These are phyloP conservation scores for Poeciliopsis occidentalis DNA, from an alignment of 2,113 vertebrate genomes.

Conservation along the genomic window DNA sequence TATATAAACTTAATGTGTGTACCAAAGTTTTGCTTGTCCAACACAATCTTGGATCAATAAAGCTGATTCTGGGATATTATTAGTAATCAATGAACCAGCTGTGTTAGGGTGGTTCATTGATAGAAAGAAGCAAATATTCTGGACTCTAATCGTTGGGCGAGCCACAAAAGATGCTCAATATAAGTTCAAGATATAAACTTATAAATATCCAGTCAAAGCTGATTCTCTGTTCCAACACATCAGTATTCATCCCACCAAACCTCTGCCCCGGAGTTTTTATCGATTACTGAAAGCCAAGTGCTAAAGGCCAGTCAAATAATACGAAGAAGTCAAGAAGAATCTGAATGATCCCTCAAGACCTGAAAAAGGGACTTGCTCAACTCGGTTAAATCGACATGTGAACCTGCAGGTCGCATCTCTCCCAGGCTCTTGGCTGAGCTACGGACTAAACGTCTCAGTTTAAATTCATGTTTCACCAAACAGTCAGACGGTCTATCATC, in stretches of 20 bases:
- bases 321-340: constrained; percentile 57
- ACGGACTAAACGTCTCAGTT: constrained; percentile 34
- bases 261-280: constrained; percentile 50
- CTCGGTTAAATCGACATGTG: constrained; percentile 30
- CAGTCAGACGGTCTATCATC: constrained; percentile 5
- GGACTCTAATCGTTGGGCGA: constrained; percentile 32
- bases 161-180: constrained; percentile 46
- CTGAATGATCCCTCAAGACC: constrained; percentile 54
- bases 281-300: constrained; percentile 70
- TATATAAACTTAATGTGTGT: too few species aligned
- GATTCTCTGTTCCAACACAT: constrained; percentile 58
- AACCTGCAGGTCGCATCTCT: constrained; percentile 15
- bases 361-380: constrained; percentile 30
- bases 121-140: constrained; percentile 44
- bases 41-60: too few species aligned
- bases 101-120: too few species aligned
- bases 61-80: constrained; percentile 32
- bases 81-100: constrained; percentile 46
- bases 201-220: constrained; percentile 41
- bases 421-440: constrained; percentile 5
- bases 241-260: constrained; percentile 72
- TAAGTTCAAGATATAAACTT: constrained; percentile 48
- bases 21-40: too few species aligned
- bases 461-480: constrained; percentile 24
- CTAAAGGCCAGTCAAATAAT: constrained; percentile 72